Conservation (phyloP, 2,113 vertebrate genomes). For the Gasterosteus nipponicus region DNA sequence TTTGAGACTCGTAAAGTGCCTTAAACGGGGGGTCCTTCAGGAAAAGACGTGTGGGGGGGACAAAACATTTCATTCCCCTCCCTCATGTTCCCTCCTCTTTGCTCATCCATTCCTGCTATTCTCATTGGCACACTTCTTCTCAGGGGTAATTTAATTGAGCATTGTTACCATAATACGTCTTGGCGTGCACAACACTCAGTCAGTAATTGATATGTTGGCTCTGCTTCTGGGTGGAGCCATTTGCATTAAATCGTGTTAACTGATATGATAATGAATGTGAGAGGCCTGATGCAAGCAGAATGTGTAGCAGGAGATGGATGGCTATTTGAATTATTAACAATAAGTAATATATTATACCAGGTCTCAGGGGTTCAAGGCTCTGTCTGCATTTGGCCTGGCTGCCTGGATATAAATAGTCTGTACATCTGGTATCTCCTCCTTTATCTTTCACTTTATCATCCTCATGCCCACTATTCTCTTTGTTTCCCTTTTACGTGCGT, state of each 20-base stretch:
- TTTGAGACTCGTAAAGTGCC: conserved; percentile 43
- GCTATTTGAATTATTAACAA: conserved; percentile 80
- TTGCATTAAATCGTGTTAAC: conserved; percentile 85
- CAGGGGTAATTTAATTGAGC: conserved; percentile 74
- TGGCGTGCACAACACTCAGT: conserved; percentile 68
- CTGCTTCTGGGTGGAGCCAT: conserved; percentile 78
- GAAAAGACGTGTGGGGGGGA: conserved; percentile 28
- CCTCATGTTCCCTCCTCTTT: conserved; percentile 29
- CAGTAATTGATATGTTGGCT: conserved; percentile 83
- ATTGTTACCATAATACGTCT: conserved; percentile 75
- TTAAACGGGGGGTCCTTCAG: conserved; percentile 38
- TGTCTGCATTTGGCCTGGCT: conserved; percentile 45
- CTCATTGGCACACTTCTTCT: conserved; percentile 53
- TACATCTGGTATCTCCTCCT: conserved; percentile 37
- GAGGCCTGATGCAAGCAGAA: conserved; percentile 80
- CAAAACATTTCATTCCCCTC: conserved; percentile 51
- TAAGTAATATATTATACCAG: conserved; percentile 80
- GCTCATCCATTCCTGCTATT: conserved; percentile 39
- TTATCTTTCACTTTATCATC: conserved; percentile 21
- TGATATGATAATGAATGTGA: conserved; percentile 83
- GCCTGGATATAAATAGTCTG: conserved; percentile 48
- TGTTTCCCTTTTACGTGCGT: background rate
- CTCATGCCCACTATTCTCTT: conserved; percentile 3
- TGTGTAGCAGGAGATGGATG: conserved; percentile 76
- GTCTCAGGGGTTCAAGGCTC: conserved; percentile 57